These are phyloP conservation scores for Tichodroma muraria DNA, from an alignment of 2,113 vertebrate genomes.

Conservation along the genomic window DNA sequence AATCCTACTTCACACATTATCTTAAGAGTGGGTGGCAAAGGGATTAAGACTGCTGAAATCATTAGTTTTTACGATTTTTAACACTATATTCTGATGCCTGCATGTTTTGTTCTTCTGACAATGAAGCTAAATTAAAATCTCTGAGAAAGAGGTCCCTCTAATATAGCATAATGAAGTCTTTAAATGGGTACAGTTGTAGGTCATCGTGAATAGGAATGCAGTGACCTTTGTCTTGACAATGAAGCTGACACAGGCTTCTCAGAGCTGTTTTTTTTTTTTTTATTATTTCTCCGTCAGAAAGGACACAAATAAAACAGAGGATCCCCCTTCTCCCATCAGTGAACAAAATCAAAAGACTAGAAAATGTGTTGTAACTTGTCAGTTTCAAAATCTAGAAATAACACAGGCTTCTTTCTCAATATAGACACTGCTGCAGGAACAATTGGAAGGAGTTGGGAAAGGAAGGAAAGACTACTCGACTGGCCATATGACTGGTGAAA, in stretches of 20 bases:
- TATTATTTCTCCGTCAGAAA: slow-evolving; percentile 16
- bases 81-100: background rate
- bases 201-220: slow-evolving; percentile 48
- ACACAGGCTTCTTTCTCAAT: background rate
- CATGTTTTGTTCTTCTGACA: slow-evolving; percentile 31
- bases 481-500: background rate
- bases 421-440: background rate
- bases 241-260: slow-evolving; percentile 35
- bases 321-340: slow-evolving; percentile 33
- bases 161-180: slow-evolving; percentile 45
- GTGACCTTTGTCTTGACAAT: slow-evolving; percentile 52
- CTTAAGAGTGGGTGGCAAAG: background rate
- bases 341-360: slow-evolving; percentile 41
- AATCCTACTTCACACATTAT: background rate
- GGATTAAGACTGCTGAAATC: background rate
- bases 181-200: slow-evolving; percentile 51
- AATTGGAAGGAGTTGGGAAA: background rate
- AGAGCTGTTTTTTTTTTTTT: slow-evolving; percentile 22
- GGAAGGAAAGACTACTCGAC: background rate
- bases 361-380: slow-evolving; percentile 8
- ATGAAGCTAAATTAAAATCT: slow-evolving; percentile 52
- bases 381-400: slow-evolving; percentile 14
- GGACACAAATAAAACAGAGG: slow-evolving; percentile 4
- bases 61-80: background rate
- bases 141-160: slow-evolving; percentile 50